Evolutionary conservation across 2,888 invertebrate species (phyloP), one percentile per base, ranked within the genome.

Genomic region (Odontothrips loti): DNA sequence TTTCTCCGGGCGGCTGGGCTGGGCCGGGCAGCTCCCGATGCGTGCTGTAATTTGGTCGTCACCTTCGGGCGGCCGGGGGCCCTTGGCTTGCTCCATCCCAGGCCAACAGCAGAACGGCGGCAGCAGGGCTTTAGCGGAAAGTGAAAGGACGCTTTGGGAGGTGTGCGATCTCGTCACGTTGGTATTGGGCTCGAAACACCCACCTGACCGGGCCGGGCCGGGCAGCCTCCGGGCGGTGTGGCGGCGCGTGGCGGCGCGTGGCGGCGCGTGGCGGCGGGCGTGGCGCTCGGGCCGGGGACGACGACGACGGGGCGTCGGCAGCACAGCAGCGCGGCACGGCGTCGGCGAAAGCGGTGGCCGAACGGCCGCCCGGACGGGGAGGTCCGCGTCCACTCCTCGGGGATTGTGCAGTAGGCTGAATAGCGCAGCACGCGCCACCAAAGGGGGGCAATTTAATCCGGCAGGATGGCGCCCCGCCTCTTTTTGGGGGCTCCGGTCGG

Each of bases 181-280:
- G 34, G 58, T 58, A 58, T 58, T 58, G 58, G 58, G 58, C 17
- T n/a, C 58, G n/a, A 58, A 58, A 58, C 58, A 58, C 58, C 58
- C 58, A 58, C 58, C 51, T 17, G 51, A 51, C 15, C n/a, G 51
- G 51, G 51, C 51, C 15, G 17, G 58, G 58, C n/a, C 15, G 51
- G 15, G 58, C 58, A 20, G 58, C 58, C 20, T 58, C 58, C 20
- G 58, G 58, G 58, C 58, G 51, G 51, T n/a, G n/a, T n/a, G 51
- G 51, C 51, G 51, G 2, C 15, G 51, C 9, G 51, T 1, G 51
- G 51, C 51, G 51, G 51, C 15, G 51, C 8, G 51, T 12, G 51
- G 51, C 51, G 58, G 58, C 20, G 58, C 15, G 58, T 58, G 58
- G 17, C 34, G 34, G 34, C 34, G 34, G 34, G 3, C 34, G 3